phyloP scores from a whole-genome alignment of 2,113 vertebrate species.

The Tylochromis polylepis region DNA sequence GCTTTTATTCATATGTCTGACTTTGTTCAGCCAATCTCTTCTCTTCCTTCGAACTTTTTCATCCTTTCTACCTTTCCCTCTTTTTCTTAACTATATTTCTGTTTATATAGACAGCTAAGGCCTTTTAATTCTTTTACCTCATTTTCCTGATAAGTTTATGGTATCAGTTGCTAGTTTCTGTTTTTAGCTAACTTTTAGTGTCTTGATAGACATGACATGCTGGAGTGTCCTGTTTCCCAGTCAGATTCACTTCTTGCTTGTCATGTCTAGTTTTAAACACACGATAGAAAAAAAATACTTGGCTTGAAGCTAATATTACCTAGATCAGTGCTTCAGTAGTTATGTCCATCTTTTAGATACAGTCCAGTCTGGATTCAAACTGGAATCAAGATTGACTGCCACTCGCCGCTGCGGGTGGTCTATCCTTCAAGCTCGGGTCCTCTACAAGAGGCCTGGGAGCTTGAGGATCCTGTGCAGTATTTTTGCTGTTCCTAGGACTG shows the following conservation, averaged over 20 bases:
- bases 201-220: too few species aligned
- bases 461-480: too few species aligned
- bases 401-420: too few species aligned
- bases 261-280: neutral
- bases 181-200: accelerated
- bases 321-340: neutral
- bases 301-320: accelerated
- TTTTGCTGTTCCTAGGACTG: too few species aligned
- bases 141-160: neutral
- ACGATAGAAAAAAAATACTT: neutral
- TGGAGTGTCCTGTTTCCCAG: accelerated
- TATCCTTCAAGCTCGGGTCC: too few species aligned
- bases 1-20: slow-evolving; percentile 4
- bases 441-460: too few species aligned
- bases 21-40: neutral
- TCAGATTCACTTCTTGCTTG: neutral
- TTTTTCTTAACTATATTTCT: neutral
- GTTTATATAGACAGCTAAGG: neutral
- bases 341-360: neutral
- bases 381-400: neutral
- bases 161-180: neutral
- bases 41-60: neutral
- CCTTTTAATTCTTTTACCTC: accelerated
- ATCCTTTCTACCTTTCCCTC: neutral
- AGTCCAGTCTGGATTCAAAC: neutral